These are phyloP conservation scores for Streblospio benedicti DNA, from an alignment of 1,140 invertebrate species.

Conservation along the genomic window DNA sequence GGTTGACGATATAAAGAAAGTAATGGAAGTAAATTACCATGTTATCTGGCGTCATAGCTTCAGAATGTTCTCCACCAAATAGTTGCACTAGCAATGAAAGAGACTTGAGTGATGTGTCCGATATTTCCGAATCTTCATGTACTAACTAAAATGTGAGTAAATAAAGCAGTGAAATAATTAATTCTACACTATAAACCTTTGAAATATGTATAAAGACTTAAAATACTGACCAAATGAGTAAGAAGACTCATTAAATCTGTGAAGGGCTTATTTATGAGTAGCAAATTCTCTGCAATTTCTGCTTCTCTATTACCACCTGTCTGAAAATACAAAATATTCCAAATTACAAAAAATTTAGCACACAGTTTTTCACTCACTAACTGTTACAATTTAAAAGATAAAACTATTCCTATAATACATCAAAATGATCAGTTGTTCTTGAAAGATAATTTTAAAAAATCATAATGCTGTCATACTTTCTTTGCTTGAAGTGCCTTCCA, in stretches of 20 bases:
- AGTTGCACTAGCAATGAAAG: slow-evolving; percentile 43
- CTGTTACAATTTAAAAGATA: background rate
- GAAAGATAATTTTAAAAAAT: background rate
- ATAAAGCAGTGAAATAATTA: background rate
- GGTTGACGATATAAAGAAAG: no score
- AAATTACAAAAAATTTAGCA: background rate
- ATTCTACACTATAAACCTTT: background rate
- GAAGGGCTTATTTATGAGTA: slow-evolving; percentile 42
- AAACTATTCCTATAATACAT: no score
- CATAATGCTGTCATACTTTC: background rate
- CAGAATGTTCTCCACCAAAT: slow-evolving; percentile 43
- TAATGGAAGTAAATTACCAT: no score
- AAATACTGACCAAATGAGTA: slow-evolving; percentile 35
- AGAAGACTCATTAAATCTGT: slow-evolving; percentile 37
- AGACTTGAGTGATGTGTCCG: slow-evolving; percentile 38
- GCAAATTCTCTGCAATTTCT: slow-evolving; percentile 39
- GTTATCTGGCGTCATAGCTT: slow-evolving; percentile 37
- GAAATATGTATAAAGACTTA: background rate
- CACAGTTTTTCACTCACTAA: background rate
- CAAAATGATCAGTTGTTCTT: background rate
- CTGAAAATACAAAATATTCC: slow-evolving; percentile 24
- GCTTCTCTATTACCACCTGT: slow-evolving; percentile 31
- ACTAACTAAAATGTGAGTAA: slow-evolving; percentile 33
- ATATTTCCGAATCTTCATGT: slow-evolving; percentile 42
- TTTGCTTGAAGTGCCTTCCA: slow-evolving; percentile 41